These are phyloP conservation scores for Piaya cayana DNA, from an alignment of 2,113 vertebrate genomes.

Conservation along the genomic window DNA sequence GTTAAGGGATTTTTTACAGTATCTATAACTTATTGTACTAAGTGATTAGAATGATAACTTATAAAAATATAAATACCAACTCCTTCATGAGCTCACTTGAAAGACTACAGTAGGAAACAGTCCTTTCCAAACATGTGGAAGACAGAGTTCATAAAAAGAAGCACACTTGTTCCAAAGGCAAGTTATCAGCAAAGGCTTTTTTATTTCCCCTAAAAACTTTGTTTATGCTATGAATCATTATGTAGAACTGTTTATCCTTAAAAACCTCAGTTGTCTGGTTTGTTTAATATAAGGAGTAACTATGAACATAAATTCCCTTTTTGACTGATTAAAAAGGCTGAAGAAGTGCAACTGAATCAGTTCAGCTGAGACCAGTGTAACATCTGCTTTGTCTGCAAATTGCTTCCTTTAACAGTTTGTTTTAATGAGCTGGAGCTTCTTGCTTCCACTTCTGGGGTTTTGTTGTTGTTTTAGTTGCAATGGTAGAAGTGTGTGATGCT, in stretches of 20 bases:
- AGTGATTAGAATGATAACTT: background rate
- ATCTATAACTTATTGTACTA: background rate
- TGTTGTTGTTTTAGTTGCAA: background rate
- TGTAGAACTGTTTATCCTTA: background rate
- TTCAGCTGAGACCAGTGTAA: background rate
- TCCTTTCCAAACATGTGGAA: background rate
- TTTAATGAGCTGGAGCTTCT: background rate
- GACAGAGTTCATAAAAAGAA: background rate
- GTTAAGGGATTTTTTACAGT: background rate
- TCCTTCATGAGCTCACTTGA: background rate
- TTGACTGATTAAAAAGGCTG: background rate
- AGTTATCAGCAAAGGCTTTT: background rate
- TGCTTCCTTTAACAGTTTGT: constrained; percentile 2
- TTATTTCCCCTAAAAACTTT: background rate
- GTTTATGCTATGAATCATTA: background rate
- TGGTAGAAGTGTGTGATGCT: background rate
- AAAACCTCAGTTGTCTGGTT: background rate
- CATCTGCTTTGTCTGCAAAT: constrained; percentile 12
- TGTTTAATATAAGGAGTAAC: background rate
- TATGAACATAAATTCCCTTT: background rate
- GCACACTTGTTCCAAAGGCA: background rate
- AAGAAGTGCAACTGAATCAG: background rate
- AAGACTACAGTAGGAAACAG: background rate
- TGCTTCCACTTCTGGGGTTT: background rate
- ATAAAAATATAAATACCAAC: background rate